Evolutionary conservation across 2,113 vertebrate species (phyloP).

Genomic region (Microtus ochrogaster): DNA sequence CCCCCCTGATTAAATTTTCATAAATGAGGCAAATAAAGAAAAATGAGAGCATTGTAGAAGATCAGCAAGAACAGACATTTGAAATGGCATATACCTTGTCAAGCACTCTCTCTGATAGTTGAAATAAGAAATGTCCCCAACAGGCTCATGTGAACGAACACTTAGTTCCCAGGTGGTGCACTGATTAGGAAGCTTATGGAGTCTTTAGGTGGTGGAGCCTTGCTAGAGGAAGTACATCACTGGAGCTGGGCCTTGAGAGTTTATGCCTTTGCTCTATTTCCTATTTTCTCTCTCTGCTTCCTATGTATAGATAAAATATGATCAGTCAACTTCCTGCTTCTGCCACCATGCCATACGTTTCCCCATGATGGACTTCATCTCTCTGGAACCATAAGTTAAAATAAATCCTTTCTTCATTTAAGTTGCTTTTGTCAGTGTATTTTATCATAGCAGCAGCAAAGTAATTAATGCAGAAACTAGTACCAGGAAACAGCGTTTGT

Average conservation of each 20-base stretch:
- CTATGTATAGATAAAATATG: not conserved
- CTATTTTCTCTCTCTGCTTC: not conserved
- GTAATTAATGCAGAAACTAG: not conserved
- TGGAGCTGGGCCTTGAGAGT: not conserved
- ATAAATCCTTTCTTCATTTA: not conserved
- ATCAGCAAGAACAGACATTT: constrained; percentile 7
- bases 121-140: not conserved
- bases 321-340: not conserved
- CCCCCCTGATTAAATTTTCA: not conserved
- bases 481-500: not conserved
- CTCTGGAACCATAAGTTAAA: not conserved
- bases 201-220: not conserved
- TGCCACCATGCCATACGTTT: not conserved
- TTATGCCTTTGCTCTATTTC: not conserved
- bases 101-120: not conserved
- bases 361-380: not conserved
- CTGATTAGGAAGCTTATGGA: not conserved
- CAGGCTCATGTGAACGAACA: not conserved
- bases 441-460: not conserved
- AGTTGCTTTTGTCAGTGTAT: not conserved
- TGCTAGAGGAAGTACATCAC: not conserved
- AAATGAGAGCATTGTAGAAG: constrained; percentile 2
- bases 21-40: constrained; percentile 11
- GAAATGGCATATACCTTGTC: not conserved
- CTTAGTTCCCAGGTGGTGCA: not conserved